These are phyloP conservation scores for Ephestia elutella DNA, from an alignment of 1,140 invertebrate genomes.

Conservation along the genomic window DNA sequence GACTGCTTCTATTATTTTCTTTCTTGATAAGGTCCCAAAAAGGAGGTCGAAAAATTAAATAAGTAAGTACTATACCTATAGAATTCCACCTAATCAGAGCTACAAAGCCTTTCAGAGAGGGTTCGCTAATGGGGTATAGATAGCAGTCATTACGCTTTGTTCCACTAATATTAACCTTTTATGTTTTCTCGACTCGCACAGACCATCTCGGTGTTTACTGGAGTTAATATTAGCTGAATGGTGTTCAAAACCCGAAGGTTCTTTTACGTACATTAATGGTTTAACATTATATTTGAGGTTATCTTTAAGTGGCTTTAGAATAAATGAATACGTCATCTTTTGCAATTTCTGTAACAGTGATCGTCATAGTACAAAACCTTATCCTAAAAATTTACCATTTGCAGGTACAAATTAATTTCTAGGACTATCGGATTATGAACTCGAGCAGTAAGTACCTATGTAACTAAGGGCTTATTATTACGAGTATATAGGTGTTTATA, in stretches of 20 bases:
- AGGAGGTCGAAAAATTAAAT: background rate
- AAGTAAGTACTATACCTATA: background rate
- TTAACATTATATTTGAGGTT: no score
- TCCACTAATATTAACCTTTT: constrained; percentile 48
- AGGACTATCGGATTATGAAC: no score
- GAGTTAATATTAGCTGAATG: constrained; percentile 13
- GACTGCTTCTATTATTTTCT: no score
- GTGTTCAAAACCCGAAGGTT: background rate
- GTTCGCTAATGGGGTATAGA: constrained; percentile 52
- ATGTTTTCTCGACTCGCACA: constrained; percentile 28
- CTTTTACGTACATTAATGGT: no score
- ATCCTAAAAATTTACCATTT: no score
- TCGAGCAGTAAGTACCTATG: no score
- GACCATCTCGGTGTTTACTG: constrained; percentile 22
- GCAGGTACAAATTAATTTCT: no score
- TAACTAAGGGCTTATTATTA: no score
- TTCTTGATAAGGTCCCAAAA: background rate
- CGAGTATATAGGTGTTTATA: background rate
- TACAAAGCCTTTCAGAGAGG: constrained; percentile 29
- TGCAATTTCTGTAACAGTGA: background rate
- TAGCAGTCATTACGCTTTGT: constrained; percentile 55
- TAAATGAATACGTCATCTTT: no score
- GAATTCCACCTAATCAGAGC: constrained; percentile 18
- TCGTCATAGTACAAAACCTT: no score
- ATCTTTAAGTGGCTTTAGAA: constrained; percentile 3